Percentiles rank a stretch among this genome's conserved stretches.
Evolutionary conservation across 2,888 invertebrate genomes (phyloP).

Genomic region (Trissoscelio sp.): DNA sequence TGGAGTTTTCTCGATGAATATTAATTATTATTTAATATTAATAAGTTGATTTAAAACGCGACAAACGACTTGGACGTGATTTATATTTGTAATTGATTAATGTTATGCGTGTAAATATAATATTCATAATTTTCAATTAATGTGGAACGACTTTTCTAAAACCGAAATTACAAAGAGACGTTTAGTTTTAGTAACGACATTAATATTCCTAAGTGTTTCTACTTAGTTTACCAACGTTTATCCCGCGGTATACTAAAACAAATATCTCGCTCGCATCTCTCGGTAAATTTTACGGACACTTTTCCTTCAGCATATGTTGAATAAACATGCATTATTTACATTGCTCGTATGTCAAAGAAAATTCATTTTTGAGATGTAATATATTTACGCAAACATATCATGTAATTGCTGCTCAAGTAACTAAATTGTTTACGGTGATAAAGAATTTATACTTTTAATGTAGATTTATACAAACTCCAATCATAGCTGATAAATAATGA

Average conservation of each 20-base stretch:
- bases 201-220: background rate
- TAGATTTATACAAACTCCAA: no score
- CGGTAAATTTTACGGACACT: background rate
- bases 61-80: background rate
- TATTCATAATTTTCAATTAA: no score
- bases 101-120: background rate
- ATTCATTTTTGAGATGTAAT: background rate
- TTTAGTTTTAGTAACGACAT: no score
- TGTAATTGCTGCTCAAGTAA: background rate
- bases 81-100: background rate
- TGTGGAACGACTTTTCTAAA: background rate
- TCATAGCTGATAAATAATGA: no score
- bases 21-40: no score
- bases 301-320: background rate
- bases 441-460: no score
- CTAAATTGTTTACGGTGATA: background rate
- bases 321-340: background rate
- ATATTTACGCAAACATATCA: background rate
- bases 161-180: background rate
- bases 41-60: no score
- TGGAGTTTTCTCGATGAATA: background rate
- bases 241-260: background rate
- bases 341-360: background rate
- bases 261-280: conserved; percentile 26
- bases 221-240: background rate